phyloP scores from a whole-genome alignment of 1,140 invertebrate species.

The Pseudoatta argentina region DNA sequence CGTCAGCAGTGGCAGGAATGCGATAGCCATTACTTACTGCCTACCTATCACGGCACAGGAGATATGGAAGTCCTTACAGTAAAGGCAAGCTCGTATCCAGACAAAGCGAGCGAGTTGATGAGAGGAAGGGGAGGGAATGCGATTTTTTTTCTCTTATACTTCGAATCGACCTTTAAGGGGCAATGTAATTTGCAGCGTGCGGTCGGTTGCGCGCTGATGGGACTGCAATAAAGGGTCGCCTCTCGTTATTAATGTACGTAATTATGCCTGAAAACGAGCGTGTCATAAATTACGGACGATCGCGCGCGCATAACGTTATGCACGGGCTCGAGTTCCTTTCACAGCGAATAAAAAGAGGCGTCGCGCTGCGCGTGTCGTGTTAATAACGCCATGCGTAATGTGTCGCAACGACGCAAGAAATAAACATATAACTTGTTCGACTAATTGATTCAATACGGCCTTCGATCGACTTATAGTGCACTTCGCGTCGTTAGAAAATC shows the following conservation, averaged over 20 bases:
- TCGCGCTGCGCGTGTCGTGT: not conserved
- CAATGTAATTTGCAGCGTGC: constrained; percentile 60
- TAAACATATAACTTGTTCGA: constrained; percentile 36
- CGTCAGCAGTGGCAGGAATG: constrained; percentile 49
- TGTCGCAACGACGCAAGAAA: constrained; percentile 30
- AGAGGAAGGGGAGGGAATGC: constrained; percentile 13
- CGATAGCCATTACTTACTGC: constrained; percentile 18
- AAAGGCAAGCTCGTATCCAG: constrained; percentile 25
- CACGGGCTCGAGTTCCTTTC: not conserved
- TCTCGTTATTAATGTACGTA: constrained; percentile 43
- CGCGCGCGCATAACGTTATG: constrained; percentile 34
- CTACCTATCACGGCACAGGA: not conserved
- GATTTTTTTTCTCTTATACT: constrained; percentile 46
- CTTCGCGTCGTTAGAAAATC: constrained; percentile 39
- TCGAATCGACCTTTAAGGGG: constrained; percentile 46
- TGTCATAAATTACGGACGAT: constrained; percentile 47
- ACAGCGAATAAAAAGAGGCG: constrained; percentile 3
- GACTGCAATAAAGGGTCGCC: constrained; percentile 25
- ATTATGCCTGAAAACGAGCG: constrained; percentile 55
- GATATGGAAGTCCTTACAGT: constrained; percentile 49
- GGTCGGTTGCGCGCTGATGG: constrained; percentile 22
- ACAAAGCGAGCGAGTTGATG: constrained; percentile 28
- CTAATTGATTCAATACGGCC: constrained; percentile 55
- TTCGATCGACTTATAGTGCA: not conserved
- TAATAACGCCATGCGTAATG: constrained; percentile 48